A percentile compares a stretch with the other conserved stretches of the same genome.
phyloP scores from a whole-genome alignment of 2,797 vertebrate genomes.

The Sorex maritimensis region DNA sequence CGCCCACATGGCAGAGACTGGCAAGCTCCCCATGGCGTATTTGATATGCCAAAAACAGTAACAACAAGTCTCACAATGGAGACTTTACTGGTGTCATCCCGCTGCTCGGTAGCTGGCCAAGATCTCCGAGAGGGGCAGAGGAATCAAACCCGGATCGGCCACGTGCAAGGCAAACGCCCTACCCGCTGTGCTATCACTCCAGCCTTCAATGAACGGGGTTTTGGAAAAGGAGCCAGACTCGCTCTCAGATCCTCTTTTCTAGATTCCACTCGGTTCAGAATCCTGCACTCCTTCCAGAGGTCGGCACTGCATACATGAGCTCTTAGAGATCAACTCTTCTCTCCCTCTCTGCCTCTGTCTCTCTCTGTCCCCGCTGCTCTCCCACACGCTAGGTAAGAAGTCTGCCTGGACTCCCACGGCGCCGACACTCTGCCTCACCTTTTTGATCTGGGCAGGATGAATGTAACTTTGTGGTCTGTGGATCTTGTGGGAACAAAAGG shows the following conservation, averaged over 20 bases:
- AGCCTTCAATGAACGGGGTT: not conserved
- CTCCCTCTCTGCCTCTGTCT: no score
- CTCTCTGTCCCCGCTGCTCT: not conserved
- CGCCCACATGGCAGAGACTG: no score
- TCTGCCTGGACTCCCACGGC: not conserved
- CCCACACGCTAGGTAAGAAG: not conserved
- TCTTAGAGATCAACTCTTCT: not conserved
- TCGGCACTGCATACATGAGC: not conserved
- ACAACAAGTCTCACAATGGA: no score
- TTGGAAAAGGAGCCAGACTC: rapidly evolving
- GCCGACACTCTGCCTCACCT: not conserved
- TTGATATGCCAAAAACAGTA: no score
- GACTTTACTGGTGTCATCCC: no score
- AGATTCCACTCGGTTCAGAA: not conserved
- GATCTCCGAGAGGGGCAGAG: no score
- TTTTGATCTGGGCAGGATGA: not conserved
- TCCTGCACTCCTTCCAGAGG: not conserved
- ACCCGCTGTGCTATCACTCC: no score
- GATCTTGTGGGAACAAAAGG: not conserved
- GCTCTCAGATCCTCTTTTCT: not conserved
- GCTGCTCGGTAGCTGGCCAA: no score
- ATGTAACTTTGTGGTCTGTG: not conserved
- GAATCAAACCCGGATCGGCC: no score
- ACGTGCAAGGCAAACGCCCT: no score
- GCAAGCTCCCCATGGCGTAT: no score